Conservation (phyloP, 2,113 vertebrate genomes). For the Archilochus colubris region DNA sequence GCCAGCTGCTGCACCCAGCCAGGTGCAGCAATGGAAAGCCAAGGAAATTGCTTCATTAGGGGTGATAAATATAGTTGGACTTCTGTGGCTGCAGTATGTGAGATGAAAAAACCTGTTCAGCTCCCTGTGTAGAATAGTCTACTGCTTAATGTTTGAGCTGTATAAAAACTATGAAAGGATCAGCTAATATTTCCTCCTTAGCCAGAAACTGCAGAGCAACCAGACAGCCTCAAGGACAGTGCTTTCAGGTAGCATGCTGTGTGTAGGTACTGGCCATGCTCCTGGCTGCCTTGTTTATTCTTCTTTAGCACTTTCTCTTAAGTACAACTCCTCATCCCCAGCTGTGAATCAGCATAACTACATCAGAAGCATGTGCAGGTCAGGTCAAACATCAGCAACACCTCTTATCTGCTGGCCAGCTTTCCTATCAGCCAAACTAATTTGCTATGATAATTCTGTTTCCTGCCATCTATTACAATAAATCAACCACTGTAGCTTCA, state of each 20-base stretch:
- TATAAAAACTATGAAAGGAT: neutral
- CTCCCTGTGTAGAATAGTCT: neutral
- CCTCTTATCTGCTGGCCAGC: slow-evolving; percentile 32
- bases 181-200: neutral
- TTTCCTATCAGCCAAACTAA: slow-evolving; percentile 38
- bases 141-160: neutral
- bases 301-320: neutral
- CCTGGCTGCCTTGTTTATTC: neutral
- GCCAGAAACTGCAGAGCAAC: neutral
- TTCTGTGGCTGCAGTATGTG: neutral
- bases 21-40: neutral
- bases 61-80: neutral
- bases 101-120: neutral
- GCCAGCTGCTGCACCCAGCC: neutral
- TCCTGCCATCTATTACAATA: slow-evolving; percentile 50
- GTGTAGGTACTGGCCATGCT: fast-evolving
- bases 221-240: neutral
- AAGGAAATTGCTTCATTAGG: neutral
- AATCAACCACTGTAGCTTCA: slow-evolving; percentile 28
- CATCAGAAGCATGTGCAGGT: neutral
- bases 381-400: neutral
- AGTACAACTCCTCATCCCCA: neutral
- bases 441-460: slow-evolving; percentile 57
- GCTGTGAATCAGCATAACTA: neutral
- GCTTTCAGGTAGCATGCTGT: neutral